Evolutionary conservation across 2,888 invertebrate genomes (phyloP).

Genomic region (Tenthredo amoena): DNA sequence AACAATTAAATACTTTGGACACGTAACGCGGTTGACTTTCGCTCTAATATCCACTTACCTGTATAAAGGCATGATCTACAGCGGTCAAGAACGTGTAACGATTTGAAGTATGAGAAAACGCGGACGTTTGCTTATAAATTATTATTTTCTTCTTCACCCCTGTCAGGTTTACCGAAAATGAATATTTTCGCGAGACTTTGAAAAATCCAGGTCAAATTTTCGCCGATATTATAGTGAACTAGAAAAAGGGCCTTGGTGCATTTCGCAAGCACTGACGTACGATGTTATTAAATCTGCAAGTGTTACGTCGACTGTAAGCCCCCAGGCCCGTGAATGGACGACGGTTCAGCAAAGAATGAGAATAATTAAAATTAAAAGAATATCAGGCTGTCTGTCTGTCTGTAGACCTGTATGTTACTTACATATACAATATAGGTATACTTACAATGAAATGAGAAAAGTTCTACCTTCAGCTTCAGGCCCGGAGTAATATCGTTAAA

Average conservation of each 20-base stretch:
- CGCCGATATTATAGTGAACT: not conserved
- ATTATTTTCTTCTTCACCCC: not conserved
- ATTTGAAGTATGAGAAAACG: conserved; percentile 3
- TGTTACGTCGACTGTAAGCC: conserved; percentile 3
- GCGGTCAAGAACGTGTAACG: not conserved
- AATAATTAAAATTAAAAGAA: not conserved
- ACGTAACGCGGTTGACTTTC: conserved; percentile 47
- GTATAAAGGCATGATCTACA: conserved; percentile 6
- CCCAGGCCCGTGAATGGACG: not conserved
- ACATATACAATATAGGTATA: not conserved
- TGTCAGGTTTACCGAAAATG: not conserved
- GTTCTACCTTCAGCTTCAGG: conserved; percentile 5
- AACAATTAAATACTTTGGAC: conserved; percentile 42
- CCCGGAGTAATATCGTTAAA: conserved; percentile 6
- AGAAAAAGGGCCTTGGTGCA: not conserved
- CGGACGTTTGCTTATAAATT: not conserved
- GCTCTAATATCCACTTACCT: not conserved
- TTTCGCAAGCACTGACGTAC: not conserved
- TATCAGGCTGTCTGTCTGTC: conserved; percentile 7
- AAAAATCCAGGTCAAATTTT: not conserved
- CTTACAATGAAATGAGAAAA: conserved; percentile 3
- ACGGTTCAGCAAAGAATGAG: not conserved
- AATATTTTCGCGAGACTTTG: not conserved
- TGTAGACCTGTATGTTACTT: not conserved
- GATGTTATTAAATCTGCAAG: conserved; percentile 7